Base-by-base conservation (phyloP, 2,888 invertebrate species). In the Drosophila anomelani region DNA sequence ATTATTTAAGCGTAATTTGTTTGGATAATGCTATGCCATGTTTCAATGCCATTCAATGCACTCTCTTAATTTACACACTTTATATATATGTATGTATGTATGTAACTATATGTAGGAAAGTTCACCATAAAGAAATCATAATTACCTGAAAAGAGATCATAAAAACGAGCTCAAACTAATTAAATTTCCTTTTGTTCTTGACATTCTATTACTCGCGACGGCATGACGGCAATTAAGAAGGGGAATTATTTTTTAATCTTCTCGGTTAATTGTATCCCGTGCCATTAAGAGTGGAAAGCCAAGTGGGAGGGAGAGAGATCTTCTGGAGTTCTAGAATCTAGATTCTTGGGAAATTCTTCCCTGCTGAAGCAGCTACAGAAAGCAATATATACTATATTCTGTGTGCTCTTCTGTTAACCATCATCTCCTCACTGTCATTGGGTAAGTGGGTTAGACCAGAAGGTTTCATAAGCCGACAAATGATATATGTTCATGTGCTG, bases 131-230 rank as follows among this genome's bases (percentile, higher is more conserved):
- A 26, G 34, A 34, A 55, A 26, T 8, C 12, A 38, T 66, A 61
- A 66, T 66, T 53, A 26, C 43, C 15, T 20, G 60, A 41, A 68
- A 67, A 38, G 66, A 47, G 49, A 49, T 49, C 55, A 68, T 68
- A 17, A 68, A 60, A 68, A 56, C 10, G 47, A 43, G 68, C 47
- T 15, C 68, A 68, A 56, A 23, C 47, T 12, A 56, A 66, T 68
- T 68, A 68, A 68, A 66, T 68, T 68, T 68, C 68, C 68, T 66
- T 66, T 49, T 66, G 55, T 66, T 68, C 67, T 68, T 68, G 68
- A 47, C 49, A 64, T 38, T 51, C 51, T 51, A 34, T 51, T 51
- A 36, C 51, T 3, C 26, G 41, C 38, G 13, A 29, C 34, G 68
- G 68, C 41, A n/a, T 29, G 49, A 36, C 36, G 20, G 36, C 23